A percentile compares a stretch with the other conserved stretches of the same genome.
These are phyloP conservation scores for Lytechinus variegatus DNA, from an alignment of 35 echinoderm and acorn worm genomes.

Conservation along the genomic window DNA sequence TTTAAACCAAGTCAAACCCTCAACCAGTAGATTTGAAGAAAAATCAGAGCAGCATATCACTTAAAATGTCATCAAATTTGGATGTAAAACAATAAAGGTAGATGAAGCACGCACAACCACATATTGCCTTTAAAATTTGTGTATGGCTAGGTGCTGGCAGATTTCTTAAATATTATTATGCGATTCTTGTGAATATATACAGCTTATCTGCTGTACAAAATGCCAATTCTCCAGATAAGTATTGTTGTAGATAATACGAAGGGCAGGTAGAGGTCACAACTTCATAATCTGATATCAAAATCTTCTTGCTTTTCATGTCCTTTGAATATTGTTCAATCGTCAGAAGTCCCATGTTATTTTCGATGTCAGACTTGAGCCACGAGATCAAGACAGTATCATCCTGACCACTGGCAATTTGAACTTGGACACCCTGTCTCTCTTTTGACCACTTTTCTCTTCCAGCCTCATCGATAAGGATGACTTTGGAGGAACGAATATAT, in stretches of 20 bases:
- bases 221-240: not conserved
- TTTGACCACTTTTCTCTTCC: not conserved
- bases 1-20: no score
- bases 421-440: not conserved
- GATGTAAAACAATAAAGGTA: no score
- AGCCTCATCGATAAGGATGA: not conserved
- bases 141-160: no score
- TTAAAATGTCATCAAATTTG: no score
- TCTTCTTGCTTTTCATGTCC: not conserved
- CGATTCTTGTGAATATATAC: not conserved
- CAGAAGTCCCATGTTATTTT: not conserved
- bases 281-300: not conserved
- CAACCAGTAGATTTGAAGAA: no score
- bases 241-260: not conserved
- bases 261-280: not conserved
- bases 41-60: no score
- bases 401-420: not conserved
- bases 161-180: not conserved
- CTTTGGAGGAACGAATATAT: not conserved
- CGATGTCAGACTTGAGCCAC: not conserved
- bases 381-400: not conserved
- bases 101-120: no score
- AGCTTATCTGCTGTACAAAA: not conserved
- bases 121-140: no score
- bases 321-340: not conserved